Base-by-base conservation (phyloP, 2,888 invertebrate genomes). In the Augiades crinisus region DNA sequence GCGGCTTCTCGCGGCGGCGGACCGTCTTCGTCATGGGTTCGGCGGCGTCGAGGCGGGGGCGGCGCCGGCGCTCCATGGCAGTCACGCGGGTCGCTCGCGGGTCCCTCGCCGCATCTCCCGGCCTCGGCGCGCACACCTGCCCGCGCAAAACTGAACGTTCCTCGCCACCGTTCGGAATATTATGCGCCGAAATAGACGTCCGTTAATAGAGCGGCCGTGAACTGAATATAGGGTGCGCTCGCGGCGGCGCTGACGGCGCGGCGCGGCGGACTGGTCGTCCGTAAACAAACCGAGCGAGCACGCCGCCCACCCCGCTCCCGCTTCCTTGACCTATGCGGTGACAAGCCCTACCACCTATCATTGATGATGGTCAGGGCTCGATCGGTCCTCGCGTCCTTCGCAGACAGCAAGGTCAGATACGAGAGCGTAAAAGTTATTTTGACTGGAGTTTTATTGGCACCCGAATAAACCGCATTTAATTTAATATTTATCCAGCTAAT, bases 1-100 rank as follows among this genome's bases (percentile, higher is more conserved):
- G 94, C 65, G 91, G 84, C 72, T 91, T 91, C 52, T 91, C 83
- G 44, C 92, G 89, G 91, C 53, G 92, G 84, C 65, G 91, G 83
- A 68, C 90, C 82, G 88, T 68, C 89, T 79, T 74, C 82, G 87
- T 73, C 76, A 75, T 72, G 67, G 68, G 72, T 67, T 70, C 78
- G 72, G 68, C 73, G 74, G 70, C 80, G 80, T 72, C 85, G 78
- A 79, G 79, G 79, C 85, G 83, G 81, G 77, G 73, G 76, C 72
- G 77, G 68, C 72, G 71, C 67, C 71, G 68, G 63, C 73, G 70
- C 60, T 63, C 63, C 64, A 63, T 70, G 72, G 62, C 30, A 19
- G 44, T 67, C 61, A 64, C 61, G 59, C 62, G 70, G 68, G 67
- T 8, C 65, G 63, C 64, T 63, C 70, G 65, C 67, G 62, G 63